Evolutionary conservation across 2,113 vertebrate genomes (phyloP).

Genomic region (Sinosuthora webbiana): DNA sequence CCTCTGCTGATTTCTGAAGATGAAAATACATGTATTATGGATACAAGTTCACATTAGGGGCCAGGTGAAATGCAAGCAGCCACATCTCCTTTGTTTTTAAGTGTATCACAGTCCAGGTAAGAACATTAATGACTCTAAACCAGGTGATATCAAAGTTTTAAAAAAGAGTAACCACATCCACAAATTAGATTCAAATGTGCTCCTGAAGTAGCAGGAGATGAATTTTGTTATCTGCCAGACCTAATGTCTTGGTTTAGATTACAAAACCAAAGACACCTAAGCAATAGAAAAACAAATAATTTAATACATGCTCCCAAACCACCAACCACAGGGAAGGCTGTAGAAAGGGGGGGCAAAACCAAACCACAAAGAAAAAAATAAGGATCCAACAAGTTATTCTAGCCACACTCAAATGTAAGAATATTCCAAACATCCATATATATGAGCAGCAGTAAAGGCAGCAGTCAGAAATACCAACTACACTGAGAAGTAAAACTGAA

Average conservation of each 20-base stretch:
- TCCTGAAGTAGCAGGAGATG: background rate
- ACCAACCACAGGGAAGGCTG: background rate
- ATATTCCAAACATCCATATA: background rate
- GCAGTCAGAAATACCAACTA: background rate
- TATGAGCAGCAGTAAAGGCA: background rate
- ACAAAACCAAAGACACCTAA: no score
- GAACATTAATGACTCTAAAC: background rate
- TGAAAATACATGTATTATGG: background rate
- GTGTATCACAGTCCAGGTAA: background rate
- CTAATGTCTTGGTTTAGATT: no score
- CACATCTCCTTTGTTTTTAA: background rate
- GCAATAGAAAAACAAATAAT: background rate
- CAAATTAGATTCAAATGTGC: background rate
- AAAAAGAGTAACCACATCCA: background rate
- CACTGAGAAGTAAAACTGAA: background rate
- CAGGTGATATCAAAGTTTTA: background rate
- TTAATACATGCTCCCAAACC: background rate
- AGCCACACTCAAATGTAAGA: background rate
- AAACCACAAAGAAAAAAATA: background rate
- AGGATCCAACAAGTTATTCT: background rate
- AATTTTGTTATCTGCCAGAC: background rate
- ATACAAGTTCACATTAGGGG: background rate
- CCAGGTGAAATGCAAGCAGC: background rate
- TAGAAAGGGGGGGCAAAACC: background rate
- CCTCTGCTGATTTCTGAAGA: background rate